Percentiles rank a stretch among this genome's conserved stretches.
These are phyloP conservation scores for Atopsyche davidsoni DNA, from an alignment of 1,140 invertebrate species.

Conservation along the genomic window DNA sequence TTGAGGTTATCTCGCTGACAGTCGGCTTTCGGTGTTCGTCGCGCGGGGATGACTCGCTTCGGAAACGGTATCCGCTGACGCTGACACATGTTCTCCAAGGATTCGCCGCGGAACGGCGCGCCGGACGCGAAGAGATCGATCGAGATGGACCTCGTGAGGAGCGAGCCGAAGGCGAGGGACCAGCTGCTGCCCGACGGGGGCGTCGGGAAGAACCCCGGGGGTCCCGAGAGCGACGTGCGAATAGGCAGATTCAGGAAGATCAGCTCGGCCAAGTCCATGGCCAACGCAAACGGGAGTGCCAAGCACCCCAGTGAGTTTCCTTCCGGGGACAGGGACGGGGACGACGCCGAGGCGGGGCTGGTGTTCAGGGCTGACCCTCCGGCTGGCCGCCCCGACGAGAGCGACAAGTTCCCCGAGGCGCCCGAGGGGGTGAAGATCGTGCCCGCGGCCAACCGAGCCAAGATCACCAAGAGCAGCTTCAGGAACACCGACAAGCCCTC, in stretches of 20 bases:
- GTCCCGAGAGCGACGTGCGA: conserved; percentile 44
- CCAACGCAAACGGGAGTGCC: conserved; percentile 45
- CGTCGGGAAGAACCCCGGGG: conserved; percentile 20
- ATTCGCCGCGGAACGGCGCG: conserved; percentile 1
- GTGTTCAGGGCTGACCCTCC: conserved; percentile 34
- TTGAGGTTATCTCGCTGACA: too few species aligned
- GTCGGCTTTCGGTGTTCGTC: too few species aligned
- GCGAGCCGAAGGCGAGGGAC: conserved; percentile 2
- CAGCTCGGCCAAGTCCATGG: conserved; percentile 48
- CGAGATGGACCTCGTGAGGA: conserved; percentile 15
- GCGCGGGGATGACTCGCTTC: too few species aligned
- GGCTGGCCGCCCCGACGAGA: conserved; percentile 32
- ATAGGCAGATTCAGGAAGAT: conserved; percentile 48
- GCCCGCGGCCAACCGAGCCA: conserved; percentile 25
- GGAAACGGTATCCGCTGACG: too few species aligned
- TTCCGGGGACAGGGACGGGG: conserved; percentile 19
- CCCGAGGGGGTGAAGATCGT: conserved; percentile 30
- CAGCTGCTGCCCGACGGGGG: conserved; percentile 5
- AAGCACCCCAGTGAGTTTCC: conserved; percentile 40
- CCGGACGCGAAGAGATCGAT: conserved; percentile 11
- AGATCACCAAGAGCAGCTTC: conserved; percentile 53
- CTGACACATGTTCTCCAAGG: conserved; percentile 13
- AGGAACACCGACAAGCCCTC: conserved; percentile 55
- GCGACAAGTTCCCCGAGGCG: conserved; percentile 29
- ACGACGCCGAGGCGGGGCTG: conserved; percentile 40